These are phyloP conservation scores for Callimico goeldii DNA, from an alignment of 2,797 vertebrate species.

Conservation along the genomic window DNA sequence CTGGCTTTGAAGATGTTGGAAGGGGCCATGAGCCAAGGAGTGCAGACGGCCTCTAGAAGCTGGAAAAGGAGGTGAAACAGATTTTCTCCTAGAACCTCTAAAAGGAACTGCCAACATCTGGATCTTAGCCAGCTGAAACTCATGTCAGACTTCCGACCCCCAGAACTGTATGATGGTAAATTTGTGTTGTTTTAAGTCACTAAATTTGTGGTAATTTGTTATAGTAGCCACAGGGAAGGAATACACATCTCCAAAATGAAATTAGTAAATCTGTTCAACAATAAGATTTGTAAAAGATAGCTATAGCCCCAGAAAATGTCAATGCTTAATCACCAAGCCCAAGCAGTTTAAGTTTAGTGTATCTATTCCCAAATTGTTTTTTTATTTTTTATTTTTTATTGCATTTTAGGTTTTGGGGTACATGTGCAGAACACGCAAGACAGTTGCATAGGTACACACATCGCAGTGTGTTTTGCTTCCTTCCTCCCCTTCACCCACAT, in stretches of 20 bases:
- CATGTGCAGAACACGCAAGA: no score
- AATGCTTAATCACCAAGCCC: background rate
- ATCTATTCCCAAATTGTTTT: background rate
- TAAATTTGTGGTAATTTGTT: background rate
- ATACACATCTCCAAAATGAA: background rate
- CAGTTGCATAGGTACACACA: no score
- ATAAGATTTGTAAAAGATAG: background rate
- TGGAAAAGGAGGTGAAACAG: background rate
- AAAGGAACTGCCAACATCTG: background rate
- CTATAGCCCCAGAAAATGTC: background rate
- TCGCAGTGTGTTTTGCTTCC: no score
- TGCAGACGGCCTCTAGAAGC: no score
- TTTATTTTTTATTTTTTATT: no score
- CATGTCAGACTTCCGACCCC: fast-evolving
- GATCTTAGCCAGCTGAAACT: background rate
- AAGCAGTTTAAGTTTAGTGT: background rate
- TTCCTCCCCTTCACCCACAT: no score
- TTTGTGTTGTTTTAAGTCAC: background rate
- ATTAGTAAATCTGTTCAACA: background rate
- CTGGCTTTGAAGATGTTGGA: background rate
- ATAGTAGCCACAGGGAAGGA: background rate
- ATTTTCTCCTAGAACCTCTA: background rate
- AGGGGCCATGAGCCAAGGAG: background rate
- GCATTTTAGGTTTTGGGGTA: no score
- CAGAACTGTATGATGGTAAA: background rate